These are phyloP conservation scores for Pteronura brasiliensis DNA, from an alignment of 2,113 vertebrate species.

Conservation along the genomic window DNA sequence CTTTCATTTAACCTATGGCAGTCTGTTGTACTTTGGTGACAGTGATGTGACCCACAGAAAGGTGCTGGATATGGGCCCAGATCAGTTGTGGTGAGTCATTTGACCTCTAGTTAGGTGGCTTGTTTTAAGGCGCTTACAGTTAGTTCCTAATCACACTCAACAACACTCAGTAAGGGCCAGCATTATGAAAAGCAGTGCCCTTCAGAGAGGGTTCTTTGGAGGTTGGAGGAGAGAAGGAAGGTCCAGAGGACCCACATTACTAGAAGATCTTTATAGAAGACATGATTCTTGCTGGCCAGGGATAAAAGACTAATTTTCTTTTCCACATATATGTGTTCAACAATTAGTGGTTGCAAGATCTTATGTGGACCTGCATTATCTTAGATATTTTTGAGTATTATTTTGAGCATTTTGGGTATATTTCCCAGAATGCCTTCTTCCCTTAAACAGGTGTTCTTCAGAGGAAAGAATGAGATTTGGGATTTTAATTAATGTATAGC, in stretches of 20 bases:
- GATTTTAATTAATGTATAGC: background rate
- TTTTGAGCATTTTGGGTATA: background rate
- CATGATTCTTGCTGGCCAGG: background rate
- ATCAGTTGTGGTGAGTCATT: constrained; percentile 48
- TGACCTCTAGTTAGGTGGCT: background rate
- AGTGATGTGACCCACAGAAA: background rate
- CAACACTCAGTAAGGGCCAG: background rate
- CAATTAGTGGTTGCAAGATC: background rate
- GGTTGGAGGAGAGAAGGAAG: background rate
- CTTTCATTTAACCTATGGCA: background rate
- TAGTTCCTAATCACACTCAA: background rate
- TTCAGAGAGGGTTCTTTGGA: background rate
- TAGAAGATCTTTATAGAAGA: background rate
- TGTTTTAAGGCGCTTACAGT: constrained; percentile 20
- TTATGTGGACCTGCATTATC: background rate
- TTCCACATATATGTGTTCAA: background rate
- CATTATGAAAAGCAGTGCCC: background rate
- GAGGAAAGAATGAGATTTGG: background rate
- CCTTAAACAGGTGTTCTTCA: background rate
- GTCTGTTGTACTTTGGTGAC: background rate
- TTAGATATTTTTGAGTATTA: background rate
- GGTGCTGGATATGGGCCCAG: background rate
- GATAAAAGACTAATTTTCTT: background rate
- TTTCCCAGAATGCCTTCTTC: background rate
- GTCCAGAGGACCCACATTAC: background rate